Base-by-base conservation (phyloP, 1,140 invertebrate genomes). In the Steinernema feltiae region DNA sequence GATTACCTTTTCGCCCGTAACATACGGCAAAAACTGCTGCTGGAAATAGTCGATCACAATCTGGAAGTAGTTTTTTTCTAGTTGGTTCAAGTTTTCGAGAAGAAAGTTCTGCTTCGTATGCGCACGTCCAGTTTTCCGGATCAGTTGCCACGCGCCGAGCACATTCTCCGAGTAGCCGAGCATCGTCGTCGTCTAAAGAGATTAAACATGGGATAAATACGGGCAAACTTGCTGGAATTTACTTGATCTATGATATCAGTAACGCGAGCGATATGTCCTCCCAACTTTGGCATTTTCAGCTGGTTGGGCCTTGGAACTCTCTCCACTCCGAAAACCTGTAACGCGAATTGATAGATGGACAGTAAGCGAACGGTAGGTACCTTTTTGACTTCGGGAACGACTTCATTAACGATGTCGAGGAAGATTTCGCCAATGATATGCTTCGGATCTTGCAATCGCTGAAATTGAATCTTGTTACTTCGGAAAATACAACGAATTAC, bases 251-350 rank as follows among this genome's bases (percentile, higher is more conserved):
- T 70, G 70, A 85, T 83, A 46, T 85, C 84, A 21, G 80, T 75
- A 53, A 85, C 79, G 31, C 84, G 31, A 24, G 84, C 75, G n/a
- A 85, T 78, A 48, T 85, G 84, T 1, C 84, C 84, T 0, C 84
- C 84, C 32, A 85, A 76, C 53, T 84, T 86, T 24, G 83, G 83
- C 82, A 85, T 84, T 79, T 83, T 83, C 17, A 85, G 75, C 84
- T 85, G 82, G n/a, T 76, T 78, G 15, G 76, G 79, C 72, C 81
- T 82, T 0, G 84, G 84, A 27, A 78, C 84, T 30, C 84, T 32
- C 21, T 87, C 85, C 21, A 85, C 84, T 31, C 84, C 84, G 73
- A 85, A 85, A 21, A 84, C 71, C 83, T 83, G 71, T 21, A 81
- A 81, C 30, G 1, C 30, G 32, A 41, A 71, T 30, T 29, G 17